A percentile compares a stretch with the other conserved stretches of the same genome.
phyloP scores from a whole-genome alignment of 2,113 vertebrate genomes.

The Mirza zaza region DNA sequence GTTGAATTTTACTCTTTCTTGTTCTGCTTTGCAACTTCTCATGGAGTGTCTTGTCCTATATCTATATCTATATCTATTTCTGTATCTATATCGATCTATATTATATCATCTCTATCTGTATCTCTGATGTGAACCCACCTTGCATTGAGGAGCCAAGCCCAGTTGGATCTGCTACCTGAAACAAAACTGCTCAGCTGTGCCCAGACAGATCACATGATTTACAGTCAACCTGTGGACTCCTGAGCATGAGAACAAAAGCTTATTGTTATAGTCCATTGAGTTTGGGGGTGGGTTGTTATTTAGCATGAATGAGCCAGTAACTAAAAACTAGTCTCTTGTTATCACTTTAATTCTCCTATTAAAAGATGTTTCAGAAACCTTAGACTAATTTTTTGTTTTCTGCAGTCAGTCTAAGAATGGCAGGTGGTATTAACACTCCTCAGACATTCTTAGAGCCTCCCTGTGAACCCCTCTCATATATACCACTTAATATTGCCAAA shows the following conservation, averaged over 20 bases:
- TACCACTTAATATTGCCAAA: background rate
- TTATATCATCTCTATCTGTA: too few species aligned
- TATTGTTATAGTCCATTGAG: background rate
- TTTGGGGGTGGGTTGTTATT: background rate
- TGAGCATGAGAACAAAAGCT: background rate
- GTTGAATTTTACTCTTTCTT: too few species aligned
- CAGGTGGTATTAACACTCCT: background rate
- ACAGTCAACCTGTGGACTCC: background rate
- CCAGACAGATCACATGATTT: background rate
- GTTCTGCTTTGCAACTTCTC: too few species aligned
- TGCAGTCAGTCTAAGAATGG: background rate
- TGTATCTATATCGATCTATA: too few species aligned
- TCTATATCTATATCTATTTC: too few species aligned
- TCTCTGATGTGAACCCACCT: background rate
- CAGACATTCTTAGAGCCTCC: background rate
- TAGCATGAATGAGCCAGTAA: background rate
- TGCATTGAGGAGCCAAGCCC: background rate
- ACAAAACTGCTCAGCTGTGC: background rate
- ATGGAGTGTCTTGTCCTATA: too few species aligned
- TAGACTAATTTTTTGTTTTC: background rate
- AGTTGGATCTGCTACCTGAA: background rate
- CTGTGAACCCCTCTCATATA: background rate
- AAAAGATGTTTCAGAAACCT: background rate
- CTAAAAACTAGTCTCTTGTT: background rate
- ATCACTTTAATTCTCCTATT: conserved; percentile 20